Evolutionary conservation across 2,113 vertebrate genomes (phyloP), one percentile per base, ranked within the genome.

Genomic region (Oreochromis spilurus): DNA sequence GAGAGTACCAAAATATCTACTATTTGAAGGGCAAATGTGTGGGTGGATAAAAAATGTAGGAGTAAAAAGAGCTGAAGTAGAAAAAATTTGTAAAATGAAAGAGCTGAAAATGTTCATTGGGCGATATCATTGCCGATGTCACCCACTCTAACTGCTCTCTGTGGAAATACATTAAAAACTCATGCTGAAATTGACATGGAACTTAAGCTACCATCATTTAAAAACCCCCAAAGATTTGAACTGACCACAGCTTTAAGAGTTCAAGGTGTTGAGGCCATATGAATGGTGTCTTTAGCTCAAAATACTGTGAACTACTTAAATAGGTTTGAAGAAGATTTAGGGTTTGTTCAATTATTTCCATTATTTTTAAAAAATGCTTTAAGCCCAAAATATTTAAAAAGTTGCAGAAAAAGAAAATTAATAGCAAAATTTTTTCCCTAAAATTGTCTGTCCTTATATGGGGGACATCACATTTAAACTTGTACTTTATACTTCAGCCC

Each of bases 201-300:
- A 72, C 9, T 45, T 72, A 45, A 17, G 13, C 14, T 29, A 26
- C 43, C 67, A 45, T 48, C 67, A 45, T 48, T 72, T 26, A 11
- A 72, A 48, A 4, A 0, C 0, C 21, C 13, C 5, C 13, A 75
- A 75, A 45, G 40, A 17, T 29, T 17, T 48, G 5, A 75, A 48
- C 14, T 29, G 26, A 75, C 29, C 48, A 48, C 24, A 75, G 13
- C 70, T 75, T 19, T 75, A 48, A 75, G 8, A 48, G 24, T 17
- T 75, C 70, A 29, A 29, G 43, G 24, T 48, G 5, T 48, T 48
- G 0, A 48, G 43, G 5, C 40, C 21, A 29, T 19, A 48, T 75
- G 14, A 75, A 31, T 31, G 7, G 14, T 5, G 43, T 48, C 24
- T 48, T 26, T 29, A 75, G 6, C 43, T 75, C 40, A 75, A 48